Conservation (phyloP, 1,140 invertebrate genomes). For the Aplysia californica region DNA sequence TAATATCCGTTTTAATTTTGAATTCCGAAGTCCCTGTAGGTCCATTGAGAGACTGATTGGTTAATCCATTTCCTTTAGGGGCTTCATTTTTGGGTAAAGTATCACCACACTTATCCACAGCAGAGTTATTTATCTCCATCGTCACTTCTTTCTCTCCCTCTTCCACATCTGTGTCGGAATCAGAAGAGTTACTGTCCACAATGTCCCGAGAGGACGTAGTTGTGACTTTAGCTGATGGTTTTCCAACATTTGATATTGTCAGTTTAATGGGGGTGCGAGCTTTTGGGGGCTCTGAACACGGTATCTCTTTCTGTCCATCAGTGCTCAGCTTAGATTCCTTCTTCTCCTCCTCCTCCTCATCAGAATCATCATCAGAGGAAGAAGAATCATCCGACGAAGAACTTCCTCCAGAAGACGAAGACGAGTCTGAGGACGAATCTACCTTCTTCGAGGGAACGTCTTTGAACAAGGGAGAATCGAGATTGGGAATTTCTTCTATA, state of each 20-base stretch:
- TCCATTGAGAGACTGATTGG: too few species aligned
- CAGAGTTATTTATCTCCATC: too few species aligned
- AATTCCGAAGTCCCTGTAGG: too few species aligned
- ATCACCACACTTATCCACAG: too few species aligned
- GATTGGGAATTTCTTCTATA: constrained; percentile 7
- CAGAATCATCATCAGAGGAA: constrained; percentile 15
- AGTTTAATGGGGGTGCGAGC: constrained; percentile 23
- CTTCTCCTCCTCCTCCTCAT: constrained; percentile 24
- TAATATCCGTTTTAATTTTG: too few species aligned
- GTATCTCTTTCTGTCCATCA: neutral
- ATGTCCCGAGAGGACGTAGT: constrained; percentile 12
- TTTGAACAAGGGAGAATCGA: constrained; percentile 28
- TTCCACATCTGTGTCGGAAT: constrained; percentile 23
- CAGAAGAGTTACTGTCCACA: constrained; percentile 22
- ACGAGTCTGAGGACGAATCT: constrained; percentile 4
- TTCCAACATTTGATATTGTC: constrained; percentile 27
- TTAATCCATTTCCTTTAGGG: too few species aligned
- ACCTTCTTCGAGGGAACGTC: constrained; percentile 26
- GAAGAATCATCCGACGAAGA: constrained; percentile 16
- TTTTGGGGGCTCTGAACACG: neutral
- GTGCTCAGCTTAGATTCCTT: neutral
- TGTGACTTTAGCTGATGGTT: constrained; percentile 26
- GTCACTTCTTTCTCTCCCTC: too few species aligned
- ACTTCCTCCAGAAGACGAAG: constrained; percentile 14
- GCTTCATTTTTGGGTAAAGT: too few species aligned